Evolutionary conservation across 1,140 invertebrate species (phyloP).

Genomic region (Drosophila nigrodunni): DNA sequence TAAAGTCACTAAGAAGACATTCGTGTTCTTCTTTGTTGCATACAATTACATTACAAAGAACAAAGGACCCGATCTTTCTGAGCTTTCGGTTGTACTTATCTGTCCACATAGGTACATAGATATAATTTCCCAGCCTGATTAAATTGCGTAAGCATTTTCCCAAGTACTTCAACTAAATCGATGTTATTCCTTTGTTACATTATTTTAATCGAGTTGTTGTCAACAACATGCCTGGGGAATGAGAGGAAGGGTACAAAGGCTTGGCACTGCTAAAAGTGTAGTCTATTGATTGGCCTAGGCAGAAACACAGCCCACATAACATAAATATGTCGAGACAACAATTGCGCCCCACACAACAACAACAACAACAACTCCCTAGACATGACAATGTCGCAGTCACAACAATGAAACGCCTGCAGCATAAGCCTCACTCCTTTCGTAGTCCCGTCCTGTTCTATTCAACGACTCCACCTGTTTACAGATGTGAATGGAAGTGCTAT

Average conservation of each 20-base stretch:
- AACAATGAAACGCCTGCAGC: conserved; percentile 48
- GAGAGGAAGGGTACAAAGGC: neutral
- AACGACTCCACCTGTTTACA: neutral
- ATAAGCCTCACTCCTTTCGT: neutral
- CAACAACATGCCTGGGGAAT: neutral
- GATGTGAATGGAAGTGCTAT: neutral
- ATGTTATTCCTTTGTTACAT: neutral
- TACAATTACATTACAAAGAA: no score
- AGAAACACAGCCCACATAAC: conserved; percentile 72
- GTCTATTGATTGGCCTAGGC: conserved; percentile 67
- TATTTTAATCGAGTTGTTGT: neutral
- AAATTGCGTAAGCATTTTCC: no score
- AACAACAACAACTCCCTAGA: conserved; percentile 41
- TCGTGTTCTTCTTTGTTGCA: no score
- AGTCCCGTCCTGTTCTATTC: neutral
- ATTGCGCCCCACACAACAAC: conserved; percentile 9
- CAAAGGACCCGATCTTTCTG: no score
- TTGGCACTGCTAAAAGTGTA: conserved; percentile 58
- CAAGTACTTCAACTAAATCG: neutral
- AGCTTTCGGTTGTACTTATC: no score
- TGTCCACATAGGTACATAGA: neutral
- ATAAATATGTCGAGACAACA: conserved; percentile 65
- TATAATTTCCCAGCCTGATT: neutral
- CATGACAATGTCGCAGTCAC: conserved; percentile 55
- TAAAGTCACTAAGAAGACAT: no score